Conservation (phyloP, 2,888 invertebrate genomes). For the Drosophila affinis region DNA sequence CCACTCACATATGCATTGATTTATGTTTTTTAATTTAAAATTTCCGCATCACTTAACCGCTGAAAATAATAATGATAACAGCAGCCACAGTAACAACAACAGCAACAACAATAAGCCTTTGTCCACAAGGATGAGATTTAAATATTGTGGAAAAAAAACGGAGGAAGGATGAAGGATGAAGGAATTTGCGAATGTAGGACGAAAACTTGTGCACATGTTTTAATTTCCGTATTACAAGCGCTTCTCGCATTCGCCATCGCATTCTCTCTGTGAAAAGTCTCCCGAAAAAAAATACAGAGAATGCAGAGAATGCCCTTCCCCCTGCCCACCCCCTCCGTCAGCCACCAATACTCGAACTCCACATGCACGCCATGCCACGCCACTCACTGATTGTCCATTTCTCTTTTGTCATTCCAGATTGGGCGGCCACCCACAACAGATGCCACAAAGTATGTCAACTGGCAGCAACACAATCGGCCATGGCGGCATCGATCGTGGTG, state of each 20-base stretch:
- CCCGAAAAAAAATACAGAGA: background rate
- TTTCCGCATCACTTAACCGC: slow-evolving; percentile 83
- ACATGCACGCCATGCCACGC: background rate
- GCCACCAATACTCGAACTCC: background rate
- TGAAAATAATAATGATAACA: slow-evolving; percentile 66
- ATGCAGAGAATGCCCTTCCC: background rate
- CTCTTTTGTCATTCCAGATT: slow-evolving; percentile 73
- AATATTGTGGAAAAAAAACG: slow-evolving; percentile 44
- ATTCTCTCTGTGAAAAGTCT: background rate
- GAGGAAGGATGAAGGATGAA: background rate
- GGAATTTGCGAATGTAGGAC: slow-evolving; percentile 43
- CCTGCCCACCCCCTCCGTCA: background rate
- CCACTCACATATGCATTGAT: slow-evolving; percentile 76
- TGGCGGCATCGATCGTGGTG: slow-evolving; percentile 82
- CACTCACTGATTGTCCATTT: slow-evolving; percentile 18
- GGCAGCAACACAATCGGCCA: slow-evolving; percentile 86
- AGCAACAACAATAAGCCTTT: slow-evolving; percentile 27
- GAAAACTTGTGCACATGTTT: slow-evolving; percentile 70
- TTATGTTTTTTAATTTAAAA: slow-evolving; percentile 84
- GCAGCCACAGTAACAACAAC: slow-evolving; percentile 51
- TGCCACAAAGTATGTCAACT: slow-evolving; percentile 86
- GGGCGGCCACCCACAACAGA: slow-evolving; percentile 84
- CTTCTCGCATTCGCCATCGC: background rate
- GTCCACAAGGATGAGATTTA: slow-evolving; percentile 46
- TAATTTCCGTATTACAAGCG: slow-evolving; percentile 79